Conservation (phyloP, 2,888 invertebrate species). For the Emmelina monodactyla region DNA sequence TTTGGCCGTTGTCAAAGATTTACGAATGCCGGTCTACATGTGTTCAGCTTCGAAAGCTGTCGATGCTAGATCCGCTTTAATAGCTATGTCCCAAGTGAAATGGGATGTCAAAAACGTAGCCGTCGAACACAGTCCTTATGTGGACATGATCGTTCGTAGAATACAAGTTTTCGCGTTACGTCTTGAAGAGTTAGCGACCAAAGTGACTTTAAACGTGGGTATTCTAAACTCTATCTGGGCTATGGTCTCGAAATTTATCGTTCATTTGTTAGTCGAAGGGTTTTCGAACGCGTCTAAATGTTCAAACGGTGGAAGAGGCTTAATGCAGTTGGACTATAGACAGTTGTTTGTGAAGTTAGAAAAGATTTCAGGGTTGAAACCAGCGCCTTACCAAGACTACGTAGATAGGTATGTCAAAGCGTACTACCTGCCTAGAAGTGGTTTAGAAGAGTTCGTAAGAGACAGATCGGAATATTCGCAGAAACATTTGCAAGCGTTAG, state of each 20-base stretch:
- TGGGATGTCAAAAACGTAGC: slow-evolving; percentile 97
- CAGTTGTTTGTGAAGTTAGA: slow-evolving; percentile 92
- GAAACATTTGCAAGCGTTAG: slow-evolving; percentile 85
- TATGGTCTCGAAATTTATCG: slow-evolving; percentile 84
- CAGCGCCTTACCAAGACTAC: slow-evolving; percentile 86
- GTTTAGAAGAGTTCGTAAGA: slow-evolving; percentile 88
- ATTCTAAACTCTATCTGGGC: slow-evolving; percentile 83
- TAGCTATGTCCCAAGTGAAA: slow-evolving; percentile 90
- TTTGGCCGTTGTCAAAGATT: slow-evolving; percentile 73
- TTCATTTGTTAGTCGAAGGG: slow-evolving; percentile 91
- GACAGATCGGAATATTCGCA: slow-evolving; percentile 88
- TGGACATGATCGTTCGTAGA: slow-evolving; percentile 78
- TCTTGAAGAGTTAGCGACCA: slow-evolving; percentile 74
- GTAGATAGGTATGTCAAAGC: slow-evolving; percentile 97
- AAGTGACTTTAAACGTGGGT: slow-evolving; percentile 75
- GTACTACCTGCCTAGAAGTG: slow-evolving; percentile 89
- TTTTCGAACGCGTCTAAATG: slow-evolving; percentile 93
- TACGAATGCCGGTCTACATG: slow-evolving; percentile 87
- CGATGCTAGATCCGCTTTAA: slow-evolving; percentile 77
- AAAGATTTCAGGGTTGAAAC: slow-evolving; percentile 82
- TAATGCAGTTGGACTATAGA: slow-evolving; percentile 98
- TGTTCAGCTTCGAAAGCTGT: slow-evolving; percentile 83
- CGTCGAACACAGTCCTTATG: slow-evolving; percentile 91
- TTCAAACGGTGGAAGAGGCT: slow-evolving; percentile 92
- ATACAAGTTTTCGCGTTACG: slow-evolving; percentile 81